Evolutionary conservation across 2,888 invertebrate species (phyloP), one percentile per base, ranked within the genome.

Genomic region (Chaitophorus viminalis): DNA sequence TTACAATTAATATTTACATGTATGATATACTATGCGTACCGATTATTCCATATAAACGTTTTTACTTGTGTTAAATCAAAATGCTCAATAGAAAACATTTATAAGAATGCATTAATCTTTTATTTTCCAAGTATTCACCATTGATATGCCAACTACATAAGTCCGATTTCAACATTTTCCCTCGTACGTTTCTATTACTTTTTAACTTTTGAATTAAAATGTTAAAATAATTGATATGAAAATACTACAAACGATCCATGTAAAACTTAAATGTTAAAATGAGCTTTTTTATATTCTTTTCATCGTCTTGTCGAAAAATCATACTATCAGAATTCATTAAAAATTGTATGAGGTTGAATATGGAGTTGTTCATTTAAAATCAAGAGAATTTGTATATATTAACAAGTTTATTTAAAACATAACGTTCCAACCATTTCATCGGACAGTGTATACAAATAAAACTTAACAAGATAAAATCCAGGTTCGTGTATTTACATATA

Each of bases 361-460:
- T 36, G n/a, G 4, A 82, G 72, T 5, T 54, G 25, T 79, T 36
- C 33, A 74, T 82, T 82, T 74, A 70, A 82, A 82, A 70, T 82
- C 70, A 52, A 70, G 14, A 21, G 31, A 52, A 70, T 82, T 31
- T 70, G 31, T 82, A 74, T 82, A 74, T 74, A 54, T 74, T 82
- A 82, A 82, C 72, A 54, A 82, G 74, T 82, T 74, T 29, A 74
- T 54, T 74, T 74, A 36, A 36, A 74, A 82, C 74, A 74, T 74
- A 74, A 82, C 36, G 74, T 82, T 54, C 18, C 36, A 36, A 54
- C 74, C 29, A 74, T 74, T 33, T 31, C 82, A n/a, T 46, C n/a
- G 39, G n/a, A 36, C 54, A 54, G 74, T 29, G 29, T 54, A 82
- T 74, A 74, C 74, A 54, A 74, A 82, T 36, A 54, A 36, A 54